Evolutionary conservation across 2,888 invertebrate genomes (phyloP), one percentile per base, ranked within the genome.

Genomic region (Drosophila merina): DNA sequence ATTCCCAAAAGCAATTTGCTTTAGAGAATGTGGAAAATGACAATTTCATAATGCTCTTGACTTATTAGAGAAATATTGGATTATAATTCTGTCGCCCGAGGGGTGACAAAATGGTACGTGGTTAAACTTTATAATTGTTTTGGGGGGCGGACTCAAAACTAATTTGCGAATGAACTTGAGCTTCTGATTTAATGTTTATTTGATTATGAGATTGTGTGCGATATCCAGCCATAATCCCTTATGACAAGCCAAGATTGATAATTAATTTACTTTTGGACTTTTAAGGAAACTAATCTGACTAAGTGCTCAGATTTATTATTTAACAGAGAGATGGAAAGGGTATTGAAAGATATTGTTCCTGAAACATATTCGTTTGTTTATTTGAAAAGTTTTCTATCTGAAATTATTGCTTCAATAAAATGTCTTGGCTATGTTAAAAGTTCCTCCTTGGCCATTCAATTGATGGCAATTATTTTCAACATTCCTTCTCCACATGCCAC

Each of bases 51-150:
- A 64, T 54, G 54, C 55, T 64, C 68, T 67, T 38, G 38, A 64
- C 68, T 68, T 67, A 64, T 64, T 64, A 64, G 64, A 68, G 68
- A 68, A 30, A 67, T 64, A 64, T 68, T 54, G 36, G 55, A 45
- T 64, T 64, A 67, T 62, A 62, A 62, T 62, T 62, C 47, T 33
- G 55, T 31, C 14, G 5, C 54, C 14, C n/a, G 31, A 52, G 67
- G 67, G 54, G 52, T 36, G 12, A 25, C 44, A 14, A 49, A 57
- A 14, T 31, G 60, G 26, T 62, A 62, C 60, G 60, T 62, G 67
- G 52, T 12, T 30, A 8, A 52, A 64, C 30, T 66, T 67, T 64
- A 52, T 67, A 64, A 64, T 67, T 64, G 36, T 67, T 67, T 67
- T 38, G n/a, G 26, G 51, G n/a, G 2, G 2, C 20, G 66, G 20